Percentiles rank a stretch among this genome's conserved stretches.
Conservation (phyloP, 2,113 vertebrate species). For the Cranoglanis bouderius region DNA sequence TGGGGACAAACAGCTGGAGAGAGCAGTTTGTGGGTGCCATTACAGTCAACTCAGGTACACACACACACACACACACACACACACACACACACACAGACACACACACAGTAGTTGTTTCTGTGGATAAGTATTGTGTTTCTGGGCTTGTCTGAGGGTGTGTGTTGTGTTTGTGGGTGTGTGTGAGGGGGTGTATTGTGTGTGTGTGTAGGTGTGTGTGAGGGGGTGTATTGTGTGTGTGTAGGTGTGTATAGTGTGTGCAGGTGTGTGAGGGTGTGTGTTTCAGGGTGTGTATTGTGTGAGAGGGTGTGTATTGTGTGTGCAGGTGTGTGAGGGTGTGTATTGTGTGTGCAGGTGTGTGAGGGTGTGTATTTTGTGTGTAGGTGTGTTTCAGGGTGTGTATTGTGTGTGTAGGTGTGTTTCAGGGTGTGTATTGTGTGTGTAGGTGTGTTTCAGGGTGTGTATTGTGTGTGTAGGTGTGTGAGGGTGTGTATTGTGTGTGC, state of each 20-base stretch:
- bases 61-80: conserved; percentile 27
- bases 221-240: neutral
- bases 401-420: neutral
- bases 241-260: too few species aligned
- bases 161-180: neutral
- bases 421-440: neutral
- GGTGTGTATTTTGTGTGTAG: too few species aligned
- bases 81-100: neutral
- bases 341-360: neutral
- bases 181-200: neutral
- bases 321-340: neutral
- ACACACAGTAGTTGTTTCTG: neutral
- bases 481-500: neutral
- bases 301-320: conserved; percentile 65
- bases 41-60: conserved; percentile 88
- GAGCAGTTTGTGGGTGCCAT: conserved; percentile 95
- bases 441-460: neutral
- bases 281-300: neutral
- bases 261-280: neutral
- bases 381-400: neutral
- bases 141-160: too few species aligned
- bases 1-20: conserved; percentile 96
- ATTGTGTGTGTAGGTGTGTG: neutral
- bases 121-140: too few species aligned
- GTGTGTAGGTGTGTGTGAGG: neutral